These are phyloP conservation scores for Pecten maximus DNA, from an alignment of 2,888 invertebrate genomes.

Conservation along the genomic window DNA sequence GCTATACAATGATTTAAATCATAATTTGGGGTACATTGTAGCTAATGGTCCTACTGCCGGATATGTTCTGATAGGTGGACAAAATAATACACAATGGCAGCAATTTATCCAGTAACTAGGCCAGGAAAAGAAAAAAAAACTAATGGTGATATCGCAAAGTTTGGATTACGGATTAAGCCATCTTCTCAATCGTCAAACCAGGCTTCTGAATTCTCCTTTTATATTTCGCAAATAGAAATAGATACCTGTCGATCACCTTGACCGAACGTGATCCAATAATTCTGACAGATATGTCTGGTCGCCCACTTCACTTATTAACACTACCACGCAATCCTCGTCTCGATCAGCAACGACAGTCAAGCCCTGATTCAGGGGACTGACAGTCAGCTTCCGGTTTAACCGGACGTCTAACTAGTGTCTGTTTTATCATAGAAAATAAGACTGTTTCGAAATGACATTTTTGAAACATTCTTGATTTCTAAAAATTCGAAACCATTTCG, in stretches of 20 bases:
- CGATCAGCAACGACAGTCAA: background rate
- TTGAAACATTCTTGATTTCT: too few relatives aligned
- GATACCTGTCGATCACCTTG: background rate
- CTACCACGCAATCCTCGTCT: background rate
- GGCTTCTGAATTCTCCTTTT: background rate
- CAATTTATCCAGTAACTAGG: background rate
- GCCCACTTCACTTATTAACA: background rate
- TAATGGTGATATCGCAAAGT: background rate
- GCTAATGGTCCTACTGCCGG: too few relatives aligned
- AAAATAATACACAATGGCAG: too few relatives aligned
- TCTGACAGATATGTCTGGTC: slow-evolving; percentile 31
- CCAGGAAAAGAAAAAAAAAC: background rate
- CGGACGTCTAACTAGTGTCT: too few relatives aligned
- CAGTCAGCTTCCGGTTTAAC: too few relatives aligned
- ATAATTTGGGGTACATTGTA: too few relatives aligned
- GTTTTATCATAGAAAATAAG: too few relatives aligned
- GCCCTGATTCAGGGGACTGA: background rate
- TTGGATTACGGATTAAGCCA: background rate
- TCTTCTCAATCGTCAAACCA: background rate
- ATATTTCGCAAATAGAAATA: background rate
- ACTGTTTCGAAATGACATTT: too few relatives aligned
- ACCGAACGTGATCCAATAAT: background rate
- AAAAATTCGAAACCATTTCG: too few relatives aligned
- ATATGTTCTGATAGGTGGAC: too few relatives aligned
- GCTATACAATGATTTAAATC: too few relatives aligned